Percentiles rank a stretch among this genome's conserved stretches.
Conservation (phyloP, 2,888 invertebrate species). For the Atethmia centrago region DNA sequence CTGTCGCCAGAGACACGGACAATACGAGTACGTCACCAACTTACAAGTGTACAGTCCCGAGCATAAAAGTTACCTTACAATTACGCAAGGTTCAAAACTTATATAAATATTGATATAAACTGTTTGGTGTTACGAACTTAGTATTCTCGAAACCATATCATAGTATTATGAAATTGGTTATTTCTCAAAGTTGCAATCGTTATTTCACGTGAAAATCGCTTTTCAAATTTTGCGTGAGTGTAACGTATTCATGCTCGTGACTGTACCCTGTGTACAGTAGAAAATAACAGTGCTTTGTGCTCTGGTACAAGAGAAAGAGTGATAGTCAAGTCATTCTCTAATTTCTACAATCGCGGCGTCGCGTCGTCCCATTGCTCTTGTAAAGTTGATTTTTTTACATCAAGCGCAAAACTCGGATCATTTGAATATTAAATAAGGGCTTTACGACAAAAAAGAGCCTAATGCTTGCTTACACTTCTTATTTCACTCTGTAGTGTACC, state of each 20-base stretch:
- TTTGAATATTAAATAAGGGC: too few species aligned
- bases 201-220: neutral
- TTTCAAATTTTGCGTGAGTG: neutral
- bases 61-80: neutral
- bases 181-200: neutral
- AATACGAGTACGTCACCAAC: constrained; percentile 44
- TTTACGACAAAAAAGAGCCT: too few species aligned
- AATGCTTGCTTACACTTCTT: neutral
- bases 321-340: neutral
- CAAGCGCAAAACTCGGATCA: neutral
- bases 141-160: neutral
- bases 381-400: neutral
- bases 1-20: constrained; percentile 2
- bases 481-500: neutral
- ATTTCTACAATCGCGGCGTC: neutral
- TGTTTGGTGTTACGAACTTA: neutral
- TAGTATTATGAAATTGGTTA: neutral
- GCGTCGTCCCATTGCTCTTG: neutral
- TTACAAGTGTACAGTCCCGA: constrained; percentile 11
- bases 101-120: neutral
- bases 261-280: constrained; percentile 11
- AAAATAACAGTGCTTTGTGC: constrained; percentile 13
- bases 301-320: constrained; percentile 14
- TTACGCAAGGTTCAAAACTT: neutral
- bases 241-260: neutral